phyloP scores from a whole-genome alignment of 2,113 vertebrate genomes.

The Macheiramphus alcinus region DNA sequence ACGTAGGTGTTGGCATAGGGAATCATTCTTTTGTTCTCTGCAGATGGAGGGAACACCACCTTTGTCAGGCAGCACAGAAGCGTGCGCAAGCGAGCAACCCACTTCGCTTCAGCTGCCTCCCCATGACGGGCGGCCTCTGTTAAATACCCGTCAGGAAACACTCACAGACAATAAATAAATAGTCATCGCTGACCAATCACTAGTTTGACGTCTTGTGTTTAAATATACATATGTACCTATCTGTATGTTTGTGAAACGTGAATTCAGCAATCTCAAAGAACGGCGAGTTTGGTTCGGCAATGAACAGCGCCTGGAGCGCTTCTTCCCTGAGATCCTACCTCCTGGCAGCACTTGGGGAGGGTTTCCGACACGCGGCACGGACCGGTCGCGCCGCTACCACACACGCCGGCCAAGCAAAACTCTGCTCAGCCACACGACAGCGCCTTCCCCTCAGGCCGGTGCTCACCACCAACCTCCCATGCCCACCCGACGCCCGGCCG shows the following conservation, averaged over 20 bases:
- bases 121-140: not conserved
- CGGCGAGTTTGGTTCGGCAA: not conserved
- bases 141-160: not conserved
- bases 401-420: fast-evolving
- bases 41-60: not conserved
- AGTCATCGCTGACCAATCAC: not conserved
- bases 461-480: fast-evolving
- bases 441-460: too few species aligned
- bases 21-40: slow-evolving; percentile 29
- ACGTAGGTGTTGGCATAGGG: not conserved
- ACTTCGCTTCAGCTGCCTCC: not conserved
- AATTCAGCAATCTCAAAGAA: not conserved
- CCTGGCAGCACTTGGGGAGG: fast-evolving
- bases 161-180: not conserved
- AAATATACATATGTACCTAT: fast-evolving
- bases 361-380: fast-evolving
- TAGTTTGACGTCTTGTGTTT: not conserved
- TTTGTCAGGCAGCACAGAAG: not conserved
- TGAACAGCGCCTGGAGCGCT: not conserved
- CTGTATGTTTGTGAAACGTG: not conserved
- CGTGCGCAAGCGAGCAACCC: not conserved
- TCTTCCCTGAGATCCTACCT: not conserved
- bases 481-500: not conserved
- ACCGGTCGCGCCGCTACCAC: not conserved
- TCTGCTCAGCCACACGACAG: not conserved